Percentiles rank a stretch among this genome's conserved stretches.
Conservation (phyloP, 1,140 invertebrate species). For the Aporrectodea caliginosa region DNA sequence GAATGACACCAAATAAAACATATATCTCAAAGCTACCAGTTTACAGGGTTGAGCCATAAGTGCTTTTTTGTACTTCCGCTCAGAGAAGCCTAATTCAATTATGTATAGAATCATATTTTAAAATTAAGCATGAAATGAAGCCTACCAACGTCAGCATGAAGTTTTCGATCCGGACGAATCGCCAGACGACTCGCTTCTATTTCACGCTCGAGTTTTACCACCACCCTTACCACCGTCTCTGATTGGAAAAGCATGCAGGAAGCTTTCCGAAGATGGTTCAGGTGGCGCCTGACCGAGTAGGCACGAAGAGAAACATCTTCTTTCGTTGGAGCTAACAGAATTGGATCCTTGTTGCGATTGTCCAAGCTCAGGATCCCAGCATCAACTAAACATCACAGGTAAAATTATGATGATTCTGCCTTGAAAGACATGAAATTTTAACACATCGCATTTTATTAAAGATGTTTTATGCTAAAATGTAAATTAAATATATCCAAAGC, state of each 20-base stretch:
- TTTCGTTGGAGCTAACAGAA: constrained; percentile 51
- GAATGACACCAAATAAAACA: too few relatives aligned
- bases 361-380: constrained; percentile 44
- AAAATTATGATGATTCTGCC: too few relatives aligned
- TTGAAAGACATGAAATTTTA: too few relatives aligned
- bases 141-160: constrained; percentile 57
- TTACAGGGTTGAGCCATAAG: too few relatives aligned
- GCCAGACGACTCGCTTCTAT: constrained; percentile 52
- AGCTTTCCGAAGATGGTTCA: constrained; percentile 54
- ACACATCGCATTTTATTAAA: too few relatives aligned
- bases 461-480: too few relatives aligned
- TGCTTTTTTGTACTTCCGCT: too few relatives aligned
- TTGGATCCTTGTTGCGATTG: constrained; percentile 18
- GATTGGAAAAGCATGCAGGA: constrained; percentile 57
- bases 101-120: too few relatives aligned
- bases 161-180: constrained; percentile 55
- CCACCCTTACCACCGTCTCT: constrained; percentile 46
- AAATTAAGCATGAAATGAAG: too few relatives aligned
- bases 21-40: too few relatives aligned
- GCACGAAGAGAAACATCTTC: constrained; percentile 57
- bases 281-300: constrained; percentile 51
- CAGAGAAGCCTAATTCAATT: too few relatives aligned
- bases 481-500: too few relatives aligned
- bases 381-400: constrained; percentile 45
- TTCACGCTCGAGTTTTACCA: constrained; percentile 55